phyloP scores from a whole-genome alignment of 2,797 vertebrate species.

The Percopsis omiscomaycus region DNA sequence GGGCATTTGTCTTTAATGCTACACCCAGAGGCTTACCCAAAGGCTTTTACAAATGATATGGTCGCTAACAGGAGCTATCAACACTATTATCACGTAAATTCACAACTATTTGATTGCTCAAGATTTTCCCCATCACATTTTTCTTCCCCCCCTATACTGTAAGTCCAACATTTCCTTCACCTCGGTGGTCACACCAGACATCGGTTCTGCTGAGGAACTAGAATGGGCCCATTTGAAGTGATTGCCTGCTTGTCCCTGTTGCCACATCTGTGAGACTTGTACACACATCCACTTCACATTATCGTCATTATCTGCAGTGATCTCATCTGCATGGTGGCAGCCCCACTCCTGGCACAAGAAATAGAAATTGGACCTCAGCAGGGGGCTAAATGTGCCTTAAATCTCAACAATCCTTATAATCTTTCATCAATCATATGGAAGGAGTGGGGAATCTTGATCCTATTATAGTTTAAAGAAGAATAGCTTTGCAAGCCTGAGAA shows the following conservation, averaged over 20 bases:
- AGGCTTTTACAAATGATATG: slow-evolving; percentile 23
- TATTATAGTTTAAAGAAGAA: slow-evolving; percentile 74
- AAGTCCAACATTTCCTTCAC: slow-evolving; percentile 29
- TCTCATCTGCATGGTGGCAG: slow-evolving; percentile 75
- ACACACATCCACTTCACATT: slow-evolving; percentile 56
- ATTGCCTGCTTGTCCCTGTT: slow-evolving; percentile 60
- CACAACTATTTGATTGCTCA: slow-evolving; percentile 5
- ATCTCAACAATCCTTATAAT: slow-evolving; percentile 83
- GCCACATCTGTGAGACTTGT: slow-evolving; percentile 47
- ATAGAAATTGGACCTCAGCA: slow-evolving; percentile 74
- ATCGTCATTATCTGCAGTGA: slow-evolving; percentile 54
- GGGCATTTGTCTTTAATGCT: slow-evolving; percentile 41
- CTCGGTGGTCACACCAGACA: slow-evolving; percentile 31
- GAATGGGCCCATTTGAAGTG: slow-evolving; percentile 60
- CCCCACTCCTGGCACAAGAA: slow-evolving; percentile 56
- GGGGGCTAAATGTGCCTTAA: slow-evolving; percentile 80
- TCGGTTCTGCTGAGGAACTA: slow-evolving; percentile 35
- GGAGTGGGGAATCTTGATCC: slow-evolving; percentile 72
- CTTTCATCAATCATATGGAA: slow-evolving; percentile 82
- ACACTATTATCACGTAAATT: slow-evolving; percentile 11
- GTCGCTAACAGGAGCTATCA: slow-evolving; percentile 23
- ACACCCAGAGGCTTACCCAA: slow-evolving; percentile 12
- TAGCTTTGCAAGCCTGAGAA: slow-evolving; percentile 65
- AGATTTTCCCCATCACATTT: background rate
- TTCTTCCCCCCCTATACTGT: slow-evolving; percentile 13